Evolutionary conservation across 2,113 vertebrate genomes (phyloP).

Genomic region (Hippocampus comes): DNA sequence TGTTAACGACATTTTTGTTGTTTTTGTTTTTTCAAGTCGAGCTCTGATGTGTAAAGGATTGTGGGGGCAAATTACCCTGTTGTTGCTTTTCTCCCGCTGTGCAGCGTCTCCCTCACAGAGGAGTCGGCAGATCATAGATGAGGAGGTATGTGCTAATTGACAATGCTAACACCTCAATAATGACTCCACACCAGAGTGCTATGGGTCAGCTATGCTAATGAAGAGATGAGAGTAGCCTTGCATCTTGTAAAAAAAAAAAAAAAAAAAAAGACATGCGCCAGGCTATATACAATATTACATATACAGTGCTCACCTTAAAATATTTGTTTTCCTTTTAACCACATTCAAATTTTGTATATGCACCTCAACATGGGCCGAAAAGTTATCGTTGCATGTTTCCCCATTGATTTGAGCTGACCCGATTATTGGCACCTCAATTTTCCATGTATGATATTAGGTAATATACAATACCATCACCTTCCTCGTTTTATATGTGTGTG

Average conservation of each 20-base stretch:
- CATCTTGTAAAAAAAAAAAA: constrained; percentile 13
- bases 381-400: no score
- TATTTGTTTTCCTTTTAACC: no score
- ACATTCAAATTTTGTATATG: no score
- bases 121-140: constrained; percentile 39
- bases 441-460: no score
- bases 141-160: constrained; percentile 55
- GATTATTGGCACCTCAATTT: no score
- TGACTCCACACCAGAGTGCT: constrained; percentile 56
- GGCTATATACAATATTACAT: background rate
- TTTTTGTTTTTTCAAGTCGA: constrained; percentile 18
- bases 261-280: background rate
- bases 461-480: no score
- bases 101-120: constrained; percentile 55
- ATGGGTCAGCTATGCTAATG: constrained; percentile 58
- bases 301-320: no score
- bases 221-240: constrained; percentile 29
- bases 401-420: no score
- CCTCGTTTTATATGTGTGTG: no score
- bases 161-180: constrained; percentile 61
- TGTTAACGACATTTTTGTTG: constrained; percentile 19
- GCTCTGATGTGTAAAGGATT: constrained; percentile 25
- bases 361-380: no score
- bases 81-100: constrained; percentile 66
- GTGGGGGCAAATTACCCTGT: constrained; percentile 43